Evolutionary conservation across 2,797 vertebrate genomes (phyloP).

Genomic region (Eupleurogrammus muticus): DNA sequence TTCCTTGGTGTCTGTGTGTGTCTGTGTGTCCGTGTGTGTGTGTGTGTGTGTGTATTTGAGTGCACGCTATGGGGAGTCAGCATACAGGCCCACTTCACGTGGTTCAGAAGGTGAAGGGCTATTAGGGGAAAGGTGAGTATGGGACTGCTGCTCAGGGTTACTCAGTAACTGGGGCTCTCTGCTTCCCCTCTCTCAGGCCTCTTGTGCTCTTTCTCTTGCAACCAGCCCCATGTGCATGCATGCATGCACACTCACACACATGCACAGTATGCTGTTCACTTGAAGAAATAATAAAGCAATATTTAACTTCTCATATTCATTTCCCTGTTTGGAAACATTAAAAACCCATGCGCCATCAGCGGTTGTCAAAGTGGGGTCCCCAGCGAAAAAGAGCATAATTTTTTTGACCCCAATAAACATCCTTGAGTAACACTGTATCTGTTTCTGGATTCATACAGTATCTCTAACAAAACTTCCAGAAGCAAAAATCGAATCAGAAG

Average conservation of each 20-base stretch:
- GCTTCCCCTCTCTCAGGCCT: slow-evolving; percentile 65
- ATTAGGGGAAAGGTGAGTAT: slow-evolving; percentile 86
- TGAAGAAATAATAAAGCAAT: slow-evolving; percentile 4
- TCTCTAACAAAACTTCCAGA: too few relatives aligned
- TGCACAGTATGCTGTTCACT: slow-evolving; percentile 3
- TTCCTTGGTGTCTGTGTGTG: slow-evolving; percentile 34
- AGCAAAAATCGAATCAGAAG: too few relatives aligned
- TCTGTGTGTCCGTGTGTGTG: slow-evolving; percentile 26
- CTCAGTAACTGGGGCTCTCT: slow-evolving; percentile 81
- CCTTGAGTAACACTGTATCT: too few relatives aligned
- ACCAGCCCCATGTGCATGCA: slow-evolving; percentile 19
- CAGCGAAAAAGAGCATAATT: too few relatives aligned
- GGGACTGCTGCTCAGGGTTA: slow-evolving; percentile 80
- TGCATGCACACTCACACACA: slow-evolving; percentile 1
- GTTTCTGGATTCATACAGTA: too few relatives aligned
- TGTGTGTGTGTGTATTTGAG: slow-evolving; percentile 48
- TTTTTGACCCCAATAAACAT: too few relatives aligned
- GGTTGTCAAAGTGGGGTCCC: too few relatives aligned
- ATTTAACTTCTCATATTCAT: not conserved
- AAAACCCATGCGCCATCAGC: not conserved
- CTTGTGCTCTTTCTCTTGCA: slow-evolving; percentile 47
- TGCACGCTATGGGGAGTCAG: slow-evolving; percentile 72
- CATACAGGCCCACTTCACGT: slow-evolving; percentile 81
- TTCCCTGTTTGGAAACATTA: not conserved
- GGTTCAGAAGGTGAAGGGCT: slow-evolving; percentile 82